Evolutionary conservation across 2,797 vertebrate genomes (phyloP).

Genomic region (Pseudochirops cupreus): DNA sequence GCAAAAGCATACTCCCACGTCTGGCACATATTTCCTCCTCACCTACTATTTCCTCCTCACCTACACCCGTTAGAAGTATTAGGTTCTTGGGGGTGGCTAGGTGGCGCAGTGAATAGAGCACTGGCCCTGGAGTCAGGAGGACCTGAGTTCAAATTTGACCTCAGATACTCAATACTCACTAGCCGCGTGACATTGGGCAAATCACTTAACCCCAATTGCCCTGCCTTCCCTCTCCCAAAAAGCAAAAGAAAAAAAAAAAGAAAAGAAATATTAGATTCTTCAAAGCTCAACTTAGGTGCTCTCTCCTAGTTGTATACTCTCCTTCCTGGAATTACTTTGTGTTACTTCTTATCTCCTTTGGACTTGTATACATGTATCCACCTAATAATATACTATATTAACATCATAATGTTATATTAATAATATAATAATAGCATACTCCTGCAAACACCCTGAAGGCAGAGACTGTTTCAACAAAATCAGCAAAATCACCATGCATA

Average conservation of each 20-base stretch:
- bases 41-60: not conserved
- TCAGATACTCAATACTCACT: too few species aligned
- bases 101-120: too few species aligned
- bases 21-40: not conserved
- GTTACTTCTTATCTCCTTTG: not conserved
- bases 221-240: too few species aligned
- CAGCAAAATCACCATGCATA: not conserved
- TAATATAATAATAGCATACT: not conserved
- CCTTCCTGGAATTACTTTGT: not conserved
- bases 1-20: not conserved
- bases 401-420: not conserved
- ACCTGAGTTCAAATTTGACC: too few species aligned
- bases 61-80: not conserved
- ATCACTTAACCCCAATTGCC: too few species aligned
- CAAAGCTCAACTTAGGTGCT: not conserved
- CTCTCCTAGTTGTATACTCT: not conserved
- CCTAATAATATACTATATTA: not conserved
- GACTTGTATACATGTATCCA: not conserved
- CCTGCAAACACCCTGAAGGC: not conserved
- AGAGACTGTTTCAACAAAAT: conserved; percentile 5
- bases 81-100: not conserved
- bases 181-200: too few species aligned
- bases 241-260: too few species aligned
- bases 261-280: not conserved
- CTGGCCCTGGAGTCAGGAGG: too few species aligned